A percentile compares a stretch with the other conserved stretches of the same genome.
Evolutionary conservation across 2,113 vertebrate species (phyloP).

Genomic region (Pelvicachromis taeniatus): DNA sequence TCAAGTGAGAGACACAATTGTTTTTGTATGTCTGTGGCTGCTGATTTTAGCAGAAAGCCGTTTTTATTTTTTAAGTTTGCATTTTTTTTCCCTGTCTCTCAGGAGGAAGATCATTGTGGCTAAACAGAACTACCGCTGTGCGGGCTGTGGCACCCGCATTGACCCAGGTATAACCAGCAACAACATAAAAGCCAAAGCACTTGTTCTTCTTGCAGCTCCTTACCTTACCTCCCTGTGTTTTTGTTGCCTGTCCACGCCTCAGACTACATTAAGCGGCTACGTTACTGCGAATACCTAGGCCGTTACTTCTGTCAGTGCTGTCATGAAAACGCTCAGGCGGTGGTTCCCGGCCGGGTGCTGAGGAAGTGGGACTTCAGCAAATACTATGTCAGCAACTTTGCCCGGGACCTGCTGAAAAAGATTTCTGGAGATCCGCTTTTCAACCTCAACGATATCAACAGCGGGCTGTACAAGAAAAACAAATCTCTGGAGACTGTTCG

Average conservation of each 20-base stretch:
- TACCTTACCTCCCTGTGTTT: not conserved
- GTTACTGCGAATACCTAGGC: conserved; percentile 96
- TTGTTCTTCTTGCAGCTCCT: not conserved
- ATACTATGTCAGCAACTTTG: conserved; percentile 94
- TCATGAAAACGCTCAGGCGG: conserved; percentile 87
- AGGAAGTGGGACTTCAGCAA: conserved; percentile 98
- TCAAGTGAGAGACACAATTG: too few species aligned
- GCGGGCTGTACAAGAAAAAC: conserved; percentile 85
- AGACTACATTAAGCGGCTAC: conserved; percentile 95
- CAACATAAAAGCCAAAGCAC: not conserved
- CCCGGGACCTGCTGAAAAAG: conserved; percentile 91
- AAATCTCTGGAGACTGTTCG: conserved; percentile 87
- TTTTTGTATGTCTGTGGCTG: not conserved
- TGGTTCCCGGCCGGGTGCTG: conserved; percentile 88
- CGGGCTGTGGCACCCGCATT: conserved; percentile 90
- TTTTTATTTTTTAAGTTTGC: not conserved
- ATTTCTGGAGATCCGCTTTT: conserved; percentile 94
- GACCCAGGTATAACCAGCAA: conserved; percentile 81
- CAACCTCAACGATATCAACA: conserved; percentile 90
- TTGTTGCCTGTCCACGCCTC: not conserved
- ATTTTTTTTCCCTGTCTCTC: not conserved
- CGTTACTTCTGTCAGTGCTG: conserved; percentile 99
- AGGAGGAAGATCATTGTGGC: conserved; percentile 92
- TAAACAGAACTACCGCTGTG: conserved; percentile 97
- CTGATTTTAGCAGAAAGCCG: not conserved